Conservation (phyloP, 2,113 vertebrate species). For the Rhizomys pruinosus region DNA sequence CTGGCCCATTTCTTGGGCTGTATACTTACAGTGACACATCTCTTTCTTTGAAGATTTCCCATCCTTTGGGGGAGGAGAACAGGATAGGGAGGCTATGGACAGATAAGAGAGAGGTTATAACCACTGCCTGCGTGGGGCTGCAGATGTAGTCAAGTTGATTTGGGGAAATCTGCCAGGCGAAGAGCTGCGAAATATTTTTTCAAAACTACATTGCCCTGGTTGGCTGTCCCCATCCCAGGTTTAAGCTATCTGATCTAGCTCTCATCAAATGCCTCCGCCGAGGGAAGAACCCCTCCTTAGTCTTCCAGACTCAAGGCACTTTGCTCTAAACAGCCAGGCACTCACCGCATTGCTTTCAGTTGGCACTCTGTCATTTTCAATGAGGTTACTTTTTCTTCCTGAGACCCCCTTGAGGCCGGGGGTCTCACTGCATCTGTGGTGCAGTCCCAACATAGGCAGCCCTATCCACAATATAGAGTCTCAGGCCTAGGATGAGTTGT, state of each 20-base stretch:
- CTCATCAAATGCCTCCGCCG: neutral
- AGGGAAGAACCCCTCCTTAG: neutral
- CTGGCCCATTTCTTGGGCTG: constrained; percentile 84
- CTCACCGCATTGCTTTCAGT: neutral
- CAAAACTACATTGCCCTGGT: constrained; percentile 30
- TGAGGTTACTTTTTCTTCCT: neutral
- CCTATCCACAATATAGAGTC: neutral
- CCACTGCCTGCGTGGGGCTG: constrained; percentile 68
- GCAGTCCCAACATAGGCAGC: neutral
- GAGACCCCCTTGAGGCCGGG: no score
- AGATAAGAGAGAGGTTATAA: constrained; percentile 78
- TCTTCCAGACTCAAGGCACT: neutral
- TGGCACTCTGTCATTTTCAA: neutral
- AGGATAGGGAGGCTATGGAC: constrained; percentile 68
- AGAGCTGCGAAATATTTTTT: constrained; percentile 41
- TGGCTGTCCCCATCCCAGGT: neutral
- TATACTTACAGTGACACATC: constrained; percentile 83
- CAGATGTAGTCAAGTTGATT: constrained; percentile 67
- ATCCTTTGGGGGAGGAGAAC: constrained; percentile 78
- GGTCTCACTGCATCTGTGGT: neutral
- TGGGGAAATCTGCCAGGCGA: constrained; percentile 72
- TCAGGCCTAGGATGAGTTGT: neutral
- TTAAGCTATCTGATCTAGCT: constrained; percentile 8
- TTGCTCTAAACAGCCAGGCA: neutral
- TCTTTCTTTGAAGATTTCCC: constrained; percentile 85